Evolutionary conservation across 1,140 invertebrate species (phyloP).

Genomic region (Berghia stephanieae): DNA sequence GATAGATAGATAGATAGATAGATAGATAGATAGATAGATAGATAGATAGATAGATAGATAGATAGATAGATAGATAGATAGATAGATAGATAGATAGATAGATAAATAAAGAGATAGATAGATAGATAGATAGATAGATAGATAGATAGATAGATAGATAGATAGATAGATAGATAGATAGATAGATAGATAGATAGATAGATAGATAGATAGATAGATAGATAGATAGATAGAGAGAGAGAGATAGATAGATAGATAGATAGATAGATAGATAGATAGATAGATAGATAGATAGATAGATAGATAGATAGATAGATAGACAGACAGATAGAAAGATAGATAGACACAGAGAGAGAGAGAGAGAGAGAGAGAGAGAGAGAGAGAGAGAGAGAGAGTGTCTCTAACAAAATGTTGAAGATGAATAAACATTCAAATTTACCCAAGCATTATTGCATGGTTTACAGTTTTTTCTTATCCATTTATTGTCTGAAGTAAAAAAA

Average conservation of each 20-base stretch:
- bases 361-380: conserved; percentile 21
- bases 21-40: too few relatives aligned
- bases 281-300: conserved; percentile 14
- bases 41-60: too few relatives aligned
- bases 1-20: conserved; percentile 1
- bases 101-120: background rate
- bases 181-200: background rate
- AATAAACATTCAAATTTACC: too few relatives aligned
- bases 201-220: conserved; percentile 8
- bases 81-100: conserved; percentile 4
- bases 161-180: background rate
- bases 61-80: background rate
- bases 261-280: background rate
- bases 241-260: background rate
- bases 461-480: too few relatives aligned
- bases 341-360: conserved; percentile 17
- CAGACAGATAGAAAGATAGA: background rate
- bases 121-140: background rate
- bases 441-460: too few relatives aligned
- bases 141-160: background rate
- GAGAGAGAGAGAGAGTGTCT: too few relatives aligned
- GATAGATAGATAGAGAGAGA: conserved; percentile 14
- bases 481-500: too few relatives aligned
- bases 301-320: background rate
- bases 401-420: too few relatives aligned